Percentiles rank a stretch among this genome's conserved stretches.
Conservation (phyloP, 2,113 vertebrate genomes). For the Sceloporus undulatus region DNA sequence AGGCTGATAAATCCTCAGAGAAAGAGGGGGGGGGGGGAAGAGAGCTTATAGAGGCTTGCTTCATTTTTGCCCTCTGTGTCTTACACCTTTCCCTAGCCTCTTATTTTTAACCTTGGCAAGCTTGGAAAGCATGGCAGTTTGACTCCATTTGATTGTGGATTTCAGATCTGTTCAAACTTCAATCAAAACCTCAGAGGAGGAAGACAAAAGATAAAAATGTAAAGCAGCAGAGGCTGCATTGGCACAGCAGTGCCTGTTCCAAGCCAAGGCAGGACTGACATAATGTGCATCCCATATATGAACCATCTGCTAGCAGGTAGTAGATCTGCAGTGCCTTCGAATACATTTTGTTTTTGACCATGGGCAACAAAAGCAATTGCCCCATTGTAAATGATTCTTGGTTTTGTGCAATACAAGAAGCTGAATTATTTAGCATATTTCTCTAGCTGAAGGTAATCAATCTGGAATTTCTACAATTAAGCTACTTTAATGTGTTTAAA, state of each 20-base stretch:
- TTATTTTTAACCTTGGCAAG: slow-evolving; percentile 9
- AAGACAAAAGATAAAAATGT: background rate
- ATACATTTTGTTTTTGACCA: background rate
- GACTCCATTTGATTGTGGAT: background rate
- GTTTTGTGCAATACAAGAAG: background rate
- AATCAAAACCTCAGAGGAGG: background rate
- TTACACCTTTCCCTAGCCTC: slow-evolving; percentile 1
- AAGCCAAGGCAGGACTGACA: background rate
- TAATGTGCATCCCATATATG: background rate
- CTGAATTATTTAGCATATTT: background rate
- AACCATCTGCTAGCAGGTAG: slow-evolving; percentile 3
- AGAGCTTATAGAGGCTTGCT: slow-evolving; percentile 42
- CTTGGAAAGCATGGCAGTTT: background rate
- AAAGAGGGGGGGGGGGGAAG: slow-evolving; percentile 35
- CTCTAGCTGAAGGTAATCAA: background rate
- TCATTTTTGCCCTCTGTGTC: slow-evolving; percentile 31
- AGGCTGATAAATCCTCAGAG: slow-evolving; percentile 38
- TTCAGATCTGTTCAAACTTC: background rate
- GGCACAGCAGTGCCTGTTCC: background rate
- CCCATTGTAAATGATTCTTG: background rate
- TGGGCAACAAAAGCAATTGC: background rate
- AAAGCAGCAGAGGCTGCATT: background rate
- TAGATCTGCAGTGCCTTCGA: background rate
- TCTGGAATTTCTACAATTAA: background rate
- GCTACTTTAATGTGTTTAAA: background rate